Evolutionary conservation across 2,113 vertebrate genomes (phyloP).

Genomic region (Pygoscelis antarcticus): DNA sequence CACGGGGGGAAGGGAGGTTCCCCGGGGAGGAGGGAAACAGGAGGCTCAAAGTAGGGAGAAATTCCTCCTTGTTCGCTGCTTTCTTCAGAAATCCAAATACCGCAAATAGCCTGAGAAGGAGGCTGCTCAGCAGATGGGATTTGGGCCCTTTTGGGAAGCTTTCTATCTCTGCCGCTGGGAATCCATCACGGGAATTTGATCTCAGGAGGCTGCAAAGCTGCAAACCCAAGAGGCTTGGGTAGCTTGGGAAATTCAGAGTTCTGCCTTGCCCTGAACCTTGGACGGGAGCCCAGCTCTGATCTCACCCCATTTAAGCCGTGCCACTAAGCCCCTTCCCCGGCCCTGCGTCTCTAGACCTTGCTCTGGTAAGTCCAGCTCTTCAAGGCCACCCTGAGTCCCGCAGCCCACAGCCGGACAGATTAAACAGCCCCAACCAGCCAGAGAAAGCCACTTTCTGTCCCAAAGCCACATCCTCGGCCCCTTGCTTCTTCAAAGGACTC

Average conservation of each 20-base stretch:
- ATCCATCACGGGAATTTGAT: conserved; percentile 26
- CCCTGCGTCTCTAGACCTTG: neutral
- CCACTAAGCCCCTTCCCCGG: neutral
- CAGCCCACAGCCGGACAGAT: fast-evolving
- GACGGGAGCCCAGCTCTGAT: neutral
- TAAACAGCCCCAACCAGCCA: neutral
- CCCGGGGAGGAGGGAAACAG: neutral
- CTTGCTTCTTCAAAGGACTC: neutral
- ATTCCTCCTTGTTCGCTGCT: neutral
- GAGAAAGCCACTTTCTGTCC: neutral
- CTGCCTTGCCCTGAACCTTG: conserved; percentile 18
- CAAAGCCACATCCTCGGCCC: neutral
- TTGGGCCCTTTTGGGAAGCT: neutral
- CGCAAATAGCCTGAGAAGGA: neutral
- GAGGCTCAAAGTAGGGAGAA: neutral
- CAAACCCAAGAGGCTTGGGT: neutral
- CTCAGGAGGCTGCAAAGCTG: neutral
- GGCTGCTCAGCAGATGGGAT: neutral
- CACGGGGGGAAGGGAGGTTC: neutral
- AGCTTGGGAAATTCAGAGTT: conserved; percentile 16
- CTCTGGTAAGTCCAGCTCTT: neutral
- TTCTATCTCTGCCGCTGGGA: neutral
- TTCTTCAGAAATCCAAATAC: neutral
- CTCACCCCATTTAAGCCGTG: fast-evolving
- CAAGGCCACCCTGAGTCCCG: neutral